phyloP scores from a whole-genome alignment of 2,888 invertebrate species.

The Exocentrus adspersus region DNA sequence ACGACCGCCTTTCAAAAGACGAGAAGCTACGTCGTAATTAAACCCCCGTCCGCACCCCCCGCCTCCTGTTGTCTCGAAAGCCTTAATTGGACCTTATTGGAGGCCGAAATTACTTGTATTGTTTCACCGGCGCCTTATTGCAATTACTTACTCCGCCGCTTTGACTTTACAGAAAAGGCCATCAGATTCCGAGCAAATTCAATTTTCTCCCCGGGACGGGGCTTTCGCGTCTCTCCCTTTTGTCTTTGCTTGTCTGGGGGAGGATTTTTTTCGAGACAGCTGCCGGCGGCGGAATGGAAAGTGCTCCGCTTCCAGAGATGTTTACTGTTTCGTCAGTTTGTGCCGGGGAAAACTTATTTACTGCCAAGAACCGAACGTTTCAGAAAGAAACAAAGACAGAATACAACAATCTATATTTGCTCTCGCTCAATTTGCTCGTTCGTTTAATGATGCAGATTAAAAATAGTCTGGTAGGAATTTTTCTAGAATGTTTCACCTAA shows the following conservation, averaged over 20 bases:
- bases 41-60: not conserved
- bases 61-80: not conserved
- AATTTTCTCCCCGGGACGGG: conserved; percentile 35
- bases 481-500: too few species aligned
- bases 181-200: conserved; percentile 39
- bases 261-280: not conserved
- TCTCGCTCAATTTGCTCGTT: too few species aligned
- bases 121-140: conserved; percentile 12
- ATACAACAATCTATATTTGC: not conserved
- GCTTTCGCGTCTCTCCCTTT: conserved; percentile 20
- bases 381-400: not conserved
- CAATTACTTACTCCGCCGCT: conserved; percentile 5
- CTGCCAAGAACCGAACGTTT: too few species aligned
- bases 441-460: too few species aligned
- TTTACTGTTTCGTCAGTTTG: too few species aligned
- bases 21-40: not conserved
- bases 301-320: too few species aligned
- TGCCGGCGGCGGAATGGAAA: too few species aligned
- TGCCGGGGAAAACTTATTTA: too few species aligned
- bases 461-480: too few species aligned
- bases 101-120: conserved; percentile 15
- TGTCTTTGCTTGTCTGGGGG: not conserved
- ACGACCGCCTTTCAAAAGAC: too few species aligned
- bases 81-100: conserved; percentile 4
- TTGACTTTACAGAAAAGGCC: conserved; percentile 31